phyloP scores from a whole-genome alignment of 2,888 invertebrate genomes.

The Phyllotreta cruciferae region DNA sequence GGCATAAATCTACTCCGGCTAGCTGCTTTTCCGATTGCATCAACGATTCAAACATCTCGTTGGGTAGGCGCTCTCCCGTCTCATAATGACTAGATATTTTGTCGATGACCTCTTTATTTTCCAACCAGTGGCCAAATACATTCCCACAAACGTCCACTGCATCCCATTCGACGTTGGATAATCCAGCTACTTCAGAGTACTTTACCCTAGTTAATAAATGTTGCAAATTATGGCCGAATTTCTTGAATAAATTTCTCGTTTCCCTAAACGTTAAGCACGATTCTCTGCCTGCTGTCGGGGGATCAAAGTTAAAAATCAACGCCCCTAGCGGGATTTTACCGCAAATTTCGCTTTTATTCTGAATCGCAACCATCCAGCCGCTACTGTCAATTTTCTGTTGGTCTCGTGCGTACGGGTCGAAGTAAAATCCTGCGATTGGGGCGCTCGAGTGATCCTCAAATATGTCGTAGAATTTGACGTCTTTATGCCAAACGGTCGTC shows the following conservation, averaged over 20 bases:
- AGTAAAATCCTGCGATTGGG: conserved; percentile 83
- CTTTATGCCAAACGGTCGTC: conserved; percentile 83
- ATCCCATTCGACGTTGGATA: conserved; percentile 93
- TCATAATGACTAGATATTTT: conserved; percentile 77
- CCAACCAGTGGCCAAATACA: conserved; percentile 83
- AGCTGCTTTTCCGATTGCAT: conserved; percentile 73
- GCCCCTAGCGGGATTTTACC: conserved; percentile 77
- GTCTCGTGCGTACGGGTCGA: conserved; percentile 79
- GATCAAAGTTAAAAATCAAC: conserved; percentile 82
- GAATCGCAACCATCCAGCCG: conserved; percentile 82
- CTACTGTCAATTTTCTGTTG: conserved; percentile 71
- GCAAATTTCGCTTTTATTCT: conserved; percentile 72
- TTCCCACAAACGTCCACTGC: conserved; percentile 83
- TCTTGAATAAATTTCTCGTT: conserved; percentile 77
- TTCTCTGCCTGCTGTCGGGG: conserved; percentile 68
- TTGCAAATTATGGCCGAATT: conserved; percentile 88
- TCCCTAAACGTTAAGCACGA: conserved; percentile 79
- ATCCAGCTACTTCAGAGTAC: conserved; percentile 84
- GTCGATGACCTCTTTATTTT: conserved; percentile 60
- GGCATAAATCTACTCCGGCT: conserved; percentile 79
- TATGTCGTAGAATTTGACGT: conserved; percentile 84
- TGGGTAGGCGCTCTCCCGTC: conserved; percentile 74
- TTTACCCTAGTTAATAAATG: conserved; percentile 83
- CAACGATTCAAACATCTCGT: conserved; percentile 69
- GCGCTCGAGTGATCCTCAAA: conserved; percentile 70